Base-by-base conservation (phyloP, 2,888 invertebrate genomes). In the Zonitis immaculata region DNA sequence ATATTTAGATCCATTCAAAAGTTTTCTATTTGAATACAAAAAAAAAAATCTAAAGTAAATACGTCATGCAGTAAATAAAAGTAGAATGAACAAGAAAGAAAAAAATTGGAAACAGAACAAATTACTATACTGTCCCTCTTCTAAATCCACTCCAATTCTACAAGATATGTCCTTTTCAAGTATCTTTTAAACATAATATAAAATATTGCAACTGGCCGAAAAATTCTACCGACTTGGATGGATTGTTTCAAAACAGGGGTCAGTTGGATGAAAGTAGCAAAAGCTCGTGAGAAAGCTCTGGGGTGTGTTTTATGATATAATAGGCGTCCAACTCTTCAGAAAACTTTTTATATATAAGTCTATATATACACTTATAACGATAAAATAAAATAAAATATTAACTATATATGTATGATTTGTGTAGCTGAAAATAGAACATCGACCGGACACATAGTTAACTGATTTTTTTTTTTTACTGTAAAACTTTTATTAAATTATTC, bases 321-420 rank as follows among this genome's bases (percentile, higher is more conserved):
- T 58, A 57, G 60, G 57, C 58, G 62, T 60, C 57, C 59, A 55
- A 64, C 52, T 64, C 35, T 16, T 18, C 57, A 39, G 51, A 61
- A n/a, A 69, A 66, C 58, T 67, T 67, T 66, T 66, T 63, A 63
- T 66, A 65, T 66, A 67, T n/a, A n/a, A n/a, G n/a, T 66, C 63
- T 35, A 2, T 35, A 7, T 16, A n/a, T 12, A 3, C 22, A 22
- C 3, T 14, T 8, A 8, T 18, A 18, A 18, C 8, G 18, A 16
- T 18, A 35, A 18, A 16, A 35, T 3, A 14, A 16, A 9, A 8
- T 2, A 35, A 35, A 52, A 56, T 52, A 62, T n/a, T n/a, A 56
- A 56, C 22, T 3, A 22, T 22, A 22, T 22, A 56, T 56, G 50
- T 14, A 57, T 64, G 64, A 64, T 62, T 62, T 64, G 60, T 61